These are phyloP conservation scores for Protonemura montana DNA, from an alignment of 2,888 invertebrate genomes.

Conservation along the genomic window DNA sequence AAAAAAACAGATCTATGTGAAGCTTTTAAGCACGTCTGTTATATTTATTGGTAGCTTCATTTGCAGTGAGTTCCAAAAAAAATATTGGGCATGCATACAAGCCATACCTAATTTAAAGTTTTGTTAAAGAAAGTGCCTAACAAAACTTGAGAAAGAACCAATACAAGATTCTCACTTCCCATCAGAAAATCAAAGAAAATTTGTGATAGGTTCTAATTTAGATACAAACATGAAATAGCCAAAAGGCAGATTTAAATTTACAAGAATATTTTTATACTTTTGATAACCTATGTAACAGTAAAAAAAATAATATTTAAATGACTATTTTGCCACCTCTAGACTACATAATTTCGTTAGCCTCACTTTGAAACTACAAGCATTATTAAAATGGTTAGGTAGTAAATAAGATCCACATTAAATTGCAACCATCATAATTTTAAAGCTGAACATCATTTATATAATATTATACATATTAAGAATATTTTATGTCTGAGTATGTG, in stretches of 20 bases:
- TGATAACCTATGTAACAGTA: slow-evolving; percentile 20
- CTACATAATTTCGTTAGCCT: not conserved
- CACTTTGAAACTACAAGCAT: not conserved
- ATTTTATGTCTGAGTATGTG: not conserved
- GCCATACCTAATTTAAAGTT: too few species aligned
- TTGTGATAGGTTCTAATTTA: not conserved
- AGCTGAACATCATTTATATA: slow-evolving; percentile 19
- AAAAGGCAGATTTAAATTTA: slow-evolving; percentile 7
- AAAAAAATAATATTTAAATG: slow-evolving; percentile 19
- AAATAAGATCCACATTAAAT: not conserved
- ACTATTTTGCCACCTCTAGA: slow-evolving; percentile 23
- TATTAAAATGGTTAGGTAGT: not conserved
- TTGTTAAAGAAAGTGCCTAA: too few species aligned
- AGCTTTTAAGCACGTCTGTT: too few species aligned
- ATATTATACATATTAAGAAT: slow-evolving; percentile 15
- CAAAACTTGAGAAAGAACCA: not conserved
- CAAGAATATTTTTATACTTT: slow-evolving; percentile 12
- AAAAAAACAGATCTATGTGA: too few species aligned
- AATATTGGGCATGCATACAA: too few species aligned
- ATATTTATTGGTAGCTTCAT: too few species aligned
- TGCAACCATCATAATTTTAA: slow-evolving; percentile 22
- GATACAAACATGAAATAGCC: slow-evolving; percentile 1
- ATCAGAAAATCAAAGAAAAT: not conserved
- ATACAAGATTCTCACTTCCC: not conserved
- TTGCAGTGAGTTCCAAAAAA: too few species aligned